Base-by-base conservation (phyloP, 1,140 invertebrate genomes). In the Colletes latitarsis region DNA sequence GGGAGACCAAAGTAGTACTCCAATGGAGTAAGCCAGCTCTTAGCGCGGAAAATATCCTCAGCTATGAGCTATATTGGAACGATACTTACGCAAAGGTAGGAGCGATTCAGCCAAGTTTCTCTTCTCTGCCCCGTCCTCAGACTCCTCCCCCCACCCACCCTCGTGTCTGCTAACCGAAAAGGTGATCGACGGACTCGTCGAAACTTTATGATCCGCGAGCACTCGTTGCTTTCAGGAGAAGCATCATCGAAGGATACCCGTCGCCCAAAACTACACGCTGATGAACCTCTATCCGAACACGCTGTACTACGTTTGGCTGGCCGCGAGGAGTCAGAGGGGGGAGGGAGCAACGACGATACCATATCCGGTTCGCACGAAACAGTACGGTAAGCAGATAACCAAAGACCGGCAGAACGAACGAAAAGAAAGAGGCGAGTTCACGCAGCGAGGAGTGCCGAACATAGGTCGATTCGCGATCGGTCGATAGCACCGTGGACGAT, bases 21-120 rank as follows among this genome's bases (percentile, higher is more conserved):
- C 96, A 96, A 85, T 99, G 98, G 98, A 96, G 95, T 71, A 96
- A 96, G 89, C 98, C 98, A 17, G 95, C 96, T 83, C 97, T 98
- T 94, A 96, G 97, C 72, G 96, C 97, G 71, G 98, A 98, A 92
- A 98, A 96, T 92, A 98, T 99, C 90, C 95, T 98, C 60, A 97
- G 97, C 88, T 99, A 99, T 94, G 98, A 98, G 94, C 94, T 99
- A 4, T 99, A 99, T 90, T 99, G 98, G 97, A 99, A 99, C 93
- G 98, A 99, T 91, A 99, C 98, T 39, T 98, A 98, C 88, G 97
- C 97, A 12, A 97, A 97, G 95, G 97, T 97, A 92, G 94, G 64
- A 49, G 3, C 10, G 49, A 49, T 49, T 10, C 10, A 49, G 10
- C 49, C 9, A 12, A 10, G 6, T 46, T 6, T 0, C 43, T 46